A percentile compares a stretch with the other conserved stretches of the same genome.
phyloP scores from a whole-genome alignment of 2,113 vertebrate genomes.

The Polypterus bichir region DNA sequence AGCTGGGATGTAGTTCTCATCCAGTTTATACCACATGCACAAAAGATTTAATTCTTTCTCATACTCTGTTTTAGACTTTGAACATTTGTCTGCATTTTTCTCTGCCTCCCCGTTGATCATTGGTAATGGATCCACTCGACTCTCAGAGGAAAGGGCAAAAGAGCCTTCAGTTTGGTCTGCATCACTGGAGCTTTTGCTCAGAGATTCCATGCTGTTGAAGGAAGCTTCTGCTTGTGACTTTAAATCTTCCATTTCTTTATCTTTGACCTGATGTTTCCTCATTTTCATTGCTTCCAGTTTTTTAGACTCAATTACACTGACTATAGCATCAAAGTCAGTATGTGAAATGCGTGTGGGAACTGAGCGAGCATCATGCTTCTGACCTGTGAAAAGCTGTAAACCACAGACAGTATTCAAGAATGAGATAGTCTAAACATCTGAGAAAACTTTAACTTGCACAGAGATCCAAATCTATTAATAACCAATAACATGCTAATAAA shows the following conservation, averaged over 20 bases:
- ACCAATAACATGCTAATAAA: too few relatives aligned
- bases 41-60: constrained; percentile 35
- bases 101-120: constrained; percentile 18
- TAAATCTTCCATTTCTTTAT: neutral
- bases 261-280: constrained; percentile 8
- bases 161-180: constrained; percentile 9
- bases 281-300: constrained; percentile 20
- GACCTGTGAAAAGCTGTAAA: constrained; percentile 33
- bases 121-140: constrained; percentile 7
- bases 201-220: constrained; percentile 8
- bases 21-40: constrained; percentile 34
- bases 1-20: constrained; percentile 35
- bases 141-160: constrained; percentile 10
- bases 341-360: constrained; percentile 32
- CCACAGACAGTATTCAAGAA: neutral
- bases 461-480: too few relatives aligned
- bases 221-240: constrained; percentile 18
- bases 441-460: too few relatives aligned
- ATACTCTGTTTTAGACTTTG: constrained; percentile 21
- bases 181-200: constrained; percentile 7
- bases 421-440: too few relatives aligned
- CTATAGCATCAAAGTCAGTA: constrained; percentile 36
- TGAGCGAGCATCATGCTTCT: constrained; percentile 33
- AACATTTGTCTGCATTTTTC: neutral
- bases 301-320: constrained; percentile 21